Evolutionary conservation across 2,113 vertebrate genomes (phyloP), one percentile per base, ranked within the genome.

Genomic region (Poeciliopsis occidentalis): DNA sequence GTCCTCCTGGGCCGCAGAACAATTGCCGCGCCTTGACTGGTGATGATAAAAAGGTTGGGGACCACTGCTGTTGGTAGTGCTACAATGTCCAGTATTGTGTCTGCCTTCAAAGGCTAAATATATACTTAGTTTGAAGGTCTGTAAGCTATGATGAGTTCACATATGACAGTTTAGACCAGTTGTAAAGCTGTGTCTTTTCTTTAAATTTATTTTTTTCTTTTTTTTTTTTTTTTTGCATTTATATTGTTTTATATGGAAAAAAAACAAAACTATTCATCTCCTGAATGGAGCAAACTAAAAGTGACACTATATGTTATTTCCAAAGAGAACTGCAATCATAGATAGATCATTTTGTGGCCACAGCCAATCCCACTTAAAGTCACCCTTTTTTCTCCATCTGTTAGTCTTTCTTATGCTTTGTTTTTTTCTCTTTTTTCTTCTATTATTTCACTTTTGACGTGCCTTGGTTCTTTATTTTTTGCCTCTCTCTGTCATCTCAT

Each of bases 221-320:
- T 82, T 85, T 61, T 3, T 31, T 12, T 47, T 41, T 69, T 67
- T 71, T 74, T 74, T 88, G 80, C 82, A 69, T 84, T 67, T 84
- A 75, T 81, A 81, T 85, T 64, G 69, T 83, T 69, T 65, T 69
- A 77, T 83, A 84, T 86, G 69, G 76, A 76, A 47, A 47, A 70
- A 71, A 29, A 29, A 76, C 19, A 47, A 70, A 71, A 61, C 4
- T 72, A 85, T 90, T 75, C 79, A 86, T 84, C 83, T 88, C 78
- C 39, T 75, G 70, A 83, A 79, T 62, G 68, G 76, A 86, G 69
- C 22, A 31, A 76, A 84, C 69, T 81, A 79, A 91, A 88, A 84
- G 60, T 85, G 86, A 88, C 85, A 88, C 78, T 82, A 80, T 85
- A 82, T 83, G 76, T 79, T 86, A 87, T 87, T 91, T 88, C 76